These are phyloP conservation scores for Heliconius charithonia DNA, from an alignment of 2,888 invertebrate genomes.

Conservation along the genomic window DNA sequence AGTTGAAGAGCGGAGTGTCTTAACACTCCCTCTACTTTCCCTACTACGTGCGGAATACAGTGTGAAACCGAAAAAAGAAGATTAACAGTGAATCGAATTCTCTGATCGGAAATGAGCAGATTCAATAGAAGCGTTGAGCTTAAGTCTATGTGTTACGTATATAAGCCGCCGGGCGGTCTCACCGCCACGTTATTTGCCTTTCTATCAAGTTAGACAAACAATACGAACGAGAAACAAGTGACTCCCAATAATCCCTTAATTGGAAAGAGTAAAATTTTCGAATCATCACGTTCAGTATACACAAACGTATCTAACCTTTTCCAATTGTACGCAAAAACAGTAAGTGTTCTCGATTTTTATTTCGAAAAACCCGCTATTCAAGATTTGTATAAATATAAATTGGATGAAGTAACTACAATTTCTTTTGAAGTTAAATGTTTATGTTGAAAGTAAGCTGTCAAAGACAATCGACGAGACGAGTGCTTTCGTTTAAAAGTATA, in stretches of 20 bases:
- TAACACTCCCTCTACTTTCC: too few relatives aligned
- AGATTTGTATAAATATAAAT: constrained; percentile 4
- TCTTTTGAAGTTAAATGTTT: constrained; percentile 5
- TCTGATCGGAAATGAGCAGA: constrained; percentile 60
- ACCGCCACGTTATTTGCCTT: constrained; percentile 67
- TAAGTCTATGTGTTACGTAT: constrained; percentile 60
- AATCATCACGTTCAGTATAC: constrained; percentile 33
- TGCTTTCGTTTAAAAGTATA: constrained; percentile 11
- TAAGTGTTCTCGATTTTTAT: not conserved
- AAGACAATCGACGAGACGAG: constrained; percentile 2
- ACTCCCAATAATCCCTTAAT: constrained; percentile 52
- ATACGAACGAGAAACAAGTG: constrained; percentile 18
- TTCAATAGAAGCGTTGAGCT: constrained; percentile 60
- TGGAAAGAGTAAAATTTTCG: constrained; percentile 44
- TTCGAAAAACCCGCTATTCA: not conserved
- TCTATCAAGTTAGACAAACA: constrained; percentile 34
- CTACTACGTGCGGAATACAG: too few relatives aligned
- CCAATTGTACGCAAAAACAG: not conserved
- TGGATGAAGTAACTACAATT: not conserved
- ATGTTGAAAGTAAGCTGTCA: not conserved
- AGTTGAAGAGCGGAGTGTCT: too few relatives aligned
- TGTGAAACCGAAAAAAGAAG: constrained; percentile 37
- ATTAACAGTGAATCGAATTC: constrained; percentile 69
- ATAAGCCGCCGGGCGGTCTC: constrained; percentile 62
- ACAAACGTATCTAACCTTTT: not conserved